Percentiles rank a stretch among this genome's conserved stretches.
phyloP scores from a whole-genome alignment of 2,113 vertebrate genomes.

The Heptranchias perlo region DNA sequence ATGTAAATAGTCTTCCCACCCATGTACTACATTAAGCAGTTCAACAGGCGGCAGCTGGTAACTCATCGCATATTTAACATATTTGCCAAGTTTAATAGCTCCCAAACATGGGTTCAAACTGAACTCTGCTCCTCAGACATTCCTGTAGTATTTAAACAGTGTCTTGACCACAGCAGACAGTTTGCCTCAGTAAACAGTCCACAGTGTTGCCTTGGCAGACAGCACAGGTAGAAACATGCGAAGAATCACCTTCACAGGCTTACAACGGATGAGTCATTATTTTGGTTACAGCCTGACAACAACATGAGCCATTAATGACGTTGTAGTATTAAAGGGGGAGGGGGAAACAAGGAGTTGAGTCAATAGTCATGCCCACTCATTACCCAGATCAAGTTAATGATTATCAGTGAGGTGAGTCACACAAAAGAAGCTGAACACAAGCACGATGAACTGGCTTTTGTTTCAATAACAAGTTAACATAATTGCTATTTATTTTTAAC shows the following conservation, averaged over 20 bases:
- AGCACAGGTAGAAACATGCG: conserved; percentile 19
- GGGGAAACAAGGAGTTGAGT: not conserved
- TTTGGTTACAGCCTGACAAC: conserved; percentile 9
- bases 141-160: not conserved
- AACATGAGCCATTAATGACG: conserved; percentile 8
- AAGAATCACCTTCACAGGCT: not conserved
- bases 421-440: not conserved
- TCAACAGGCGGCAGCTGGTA: not conserved
- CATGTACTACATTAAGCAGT: not conserved
- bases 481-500: not conserved
- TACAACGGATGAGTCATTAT: not conserved
- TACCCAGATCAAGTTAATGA: not conserved
- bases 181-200: not conserved
- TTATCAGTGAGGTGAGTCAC: not conserved
- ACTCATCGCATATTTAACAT: conserved; percentile 5
- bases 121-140: conserved; percentile 11
- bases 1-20: not conserved
- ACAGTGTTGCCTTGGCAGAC: not conserved
- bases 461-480: conserved; percentile 11
- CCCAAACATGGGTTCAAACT: not conserved
- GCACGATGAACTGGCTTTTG: not conserved
- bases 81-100: not conserved
- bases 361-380: conserved; percentile 1
- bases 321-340: not conserved
- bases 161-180: not conserved